Percentiles rank a stretch among this genome's conserved stretches.
Evolutionary conservation across 1,140 invertebrate species (phyloP).

Genomic region (Zaprionus kolodkinae): DNA sequence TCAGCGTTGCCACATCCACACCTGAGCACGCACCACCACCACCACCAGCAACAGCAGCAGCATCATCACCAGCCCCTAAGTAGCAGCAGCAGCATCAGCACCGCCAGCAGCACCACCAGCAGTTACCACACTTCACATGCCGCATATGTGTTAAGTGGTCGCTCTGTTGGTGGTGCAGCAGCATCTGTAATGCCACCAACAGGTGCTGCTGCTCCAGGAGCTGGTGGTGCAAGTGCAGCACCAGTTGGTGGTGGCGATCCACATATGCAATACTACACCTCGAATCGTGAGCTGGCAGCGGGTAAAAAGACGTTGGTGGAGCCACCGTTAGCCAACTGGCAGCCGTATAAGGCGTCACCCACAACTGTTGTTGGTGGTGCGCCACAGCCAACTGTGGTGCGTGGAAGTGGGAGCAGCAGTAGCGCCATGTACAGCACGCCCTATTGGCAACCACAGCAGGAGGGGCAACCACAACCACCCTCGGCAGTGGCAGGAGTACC

Average conservation of each 20-base stretch:
- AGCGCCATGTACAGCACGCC: constrained; percentile 21
- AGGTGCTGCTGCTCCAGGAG: constrained; percentile 31
- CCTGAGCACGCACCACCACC: background rate
- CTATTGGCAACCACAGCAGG: constrained; percentile 43
- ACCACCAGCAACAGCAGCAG: constrained; percentile 7
- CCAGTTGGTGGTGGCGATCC: constrained; percentile 51
- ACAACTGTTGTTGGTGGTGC: constrained; percentile 27
- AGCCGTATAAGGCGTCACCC: constrained; percentile 45
- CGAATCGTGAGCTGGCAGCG: constrained; percentile 60
- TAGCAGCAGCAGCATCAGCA: constrained; percentile 12
- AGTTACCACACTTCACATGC: constrained; percentile 42
- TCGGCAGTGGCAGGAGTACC: background rate
- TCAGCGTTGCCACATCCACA: constrained; percentile 37
- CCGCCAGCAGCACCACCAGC: constrained; percentile 21
- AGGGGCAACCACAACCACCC: constrained; percentile 20
- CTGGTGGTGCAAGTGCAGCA: constrained; percentile 17
- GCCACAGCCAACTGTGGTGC: constrained; percentile 34
- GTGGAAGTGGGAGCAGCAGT: constrained; percentile 10
- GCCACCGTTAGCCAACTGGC: constrained; percentile 43
- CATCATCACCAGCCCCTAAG: constrained; percentile 18
- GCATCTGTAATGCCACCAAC: constrained; percentile 44
- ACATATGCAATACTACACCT: constrained; percentile 72
- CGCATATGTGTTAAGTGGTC: constrained; percentile 42
- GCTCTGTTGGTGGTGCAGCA: constrained; percentile 30
- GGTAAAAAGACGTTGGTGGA: constrained; percentile 52